A percentile compares a stretch with the other conserved stretches of the same genome.
phyloP scores from a whole-genome alignment of 2,113 vertebrate species.

The Tonatia bakeri region DNA sequence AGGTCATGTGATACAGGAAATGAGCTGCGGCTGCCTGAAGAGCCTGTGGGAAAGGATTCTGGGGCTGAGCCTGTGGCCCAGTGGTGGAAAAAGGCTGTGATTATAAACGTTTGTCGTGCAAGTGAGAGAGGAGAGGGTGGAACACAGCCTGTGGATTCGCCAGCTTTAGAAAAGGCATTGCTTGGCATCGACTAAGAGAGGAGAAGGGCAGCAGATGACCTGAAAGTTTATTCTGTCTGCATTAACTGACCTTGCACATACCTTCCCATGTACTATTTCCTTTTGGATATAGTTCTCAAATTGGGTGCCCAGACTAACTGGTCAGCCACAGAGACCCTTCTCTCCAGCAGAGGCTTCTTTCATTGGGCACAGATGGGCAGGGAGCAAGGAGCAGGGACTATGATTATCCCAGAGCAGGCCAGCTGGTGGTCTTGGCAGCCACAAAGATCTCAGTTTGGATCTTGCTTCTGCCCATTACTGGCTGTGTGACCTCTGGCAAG shows the following conservation, averaged over 20 bases:
- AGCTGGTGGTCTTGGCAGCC: not conserved
- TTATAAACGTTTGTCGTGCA: not conserved
- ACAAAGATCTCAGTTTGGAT: not conserved
- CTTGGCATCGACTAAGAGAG: not conserved
- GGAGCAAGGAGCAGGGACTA: not conserved
- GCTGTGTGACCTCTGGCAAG: not conserved
- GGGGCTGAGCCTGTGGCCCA: not conserved
- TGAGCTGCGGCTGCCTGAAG: too few relatives aligned
- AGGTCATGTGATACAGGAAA: not conserved
- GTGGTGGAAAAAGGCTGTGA: not conserved
- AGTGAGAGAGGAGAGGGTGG: not conserved
- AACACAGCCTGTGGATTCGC: not conserved
- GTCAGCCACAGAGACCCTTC: not conserved
- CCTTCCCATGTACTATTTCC: not conserved
- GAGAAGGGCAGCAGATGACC: not conserved
- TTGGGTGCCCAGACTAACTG: not conserved
- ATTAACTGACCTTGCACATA: not conserved
- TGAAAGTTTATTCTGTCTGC: not conserved
- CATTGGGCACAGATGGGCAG: not conserved
- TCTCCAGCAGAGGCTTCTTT: not conserved
- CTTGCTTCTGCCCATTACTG: not conserved
- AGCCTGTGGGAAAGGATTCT: not conserved
- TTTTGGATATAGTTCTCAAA: not conserved
- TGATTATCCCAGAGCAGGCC: not conserved
- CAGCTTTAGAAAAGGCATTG: fast-evolving